Percentiles rank a stretch among this genome's conserved stretches.
phyloP scores from a whole-genome alignment of 2,113 vertebrate species.

The Corythaixoides concolor region DNA sequence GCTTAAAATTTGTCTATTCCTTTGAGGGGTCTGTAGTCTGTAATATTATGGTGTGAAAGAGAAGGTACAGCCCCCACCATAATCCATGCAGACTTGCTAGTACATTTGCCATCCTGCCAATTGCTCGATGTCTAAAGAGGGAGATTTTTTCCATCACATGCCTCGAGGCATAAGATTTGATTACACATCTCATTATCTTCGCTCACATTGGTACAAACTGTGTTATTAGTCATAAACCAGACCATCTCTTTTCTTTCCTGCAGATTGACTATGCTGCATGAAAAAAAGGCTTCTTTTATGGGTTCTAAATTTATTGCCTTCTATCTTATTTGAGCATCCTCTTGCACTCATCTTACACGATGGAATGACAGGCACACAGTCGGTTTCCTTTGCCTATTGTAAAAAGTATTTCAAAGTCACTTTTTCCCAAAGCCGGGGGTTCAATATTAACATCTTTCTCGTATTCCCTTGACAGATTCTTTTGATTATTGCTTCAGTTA shows the following conservation, averaged over 20 bases:
- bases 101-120: neutral
- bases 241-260: neutral
- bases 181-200: neutral
- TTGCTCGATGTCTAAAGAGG: neutral
- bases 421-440: neutral
- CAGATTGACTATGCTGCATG: neutral
- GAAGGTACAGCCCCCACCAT: neutral
- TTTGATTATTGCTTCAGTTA: conserved; percentile 88
- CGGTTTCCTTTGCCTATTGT: neutral
- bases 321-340: neutral
- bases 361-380: neutral
- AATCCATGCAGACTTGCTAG: neutral
- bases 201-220: neutral
- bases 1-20: neutral
- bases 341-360: neutral
- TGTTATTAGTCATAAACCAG: conserved; percentile 22
- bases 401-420: neutral
- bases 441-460: neutral
- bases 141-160: neutral
- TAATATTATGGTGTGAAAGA: neutral
- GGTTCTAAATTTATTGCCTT: neutral
- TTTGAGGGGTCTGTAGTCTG: neutral
- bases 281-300: neutral
- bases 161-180: neutral
- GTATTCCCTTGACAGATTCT: conserved; percentile 79